phyloP scores from a whole-genome alignment of 2,113 vertebrate genomes.

The Noctilio leporinus region DNA sequence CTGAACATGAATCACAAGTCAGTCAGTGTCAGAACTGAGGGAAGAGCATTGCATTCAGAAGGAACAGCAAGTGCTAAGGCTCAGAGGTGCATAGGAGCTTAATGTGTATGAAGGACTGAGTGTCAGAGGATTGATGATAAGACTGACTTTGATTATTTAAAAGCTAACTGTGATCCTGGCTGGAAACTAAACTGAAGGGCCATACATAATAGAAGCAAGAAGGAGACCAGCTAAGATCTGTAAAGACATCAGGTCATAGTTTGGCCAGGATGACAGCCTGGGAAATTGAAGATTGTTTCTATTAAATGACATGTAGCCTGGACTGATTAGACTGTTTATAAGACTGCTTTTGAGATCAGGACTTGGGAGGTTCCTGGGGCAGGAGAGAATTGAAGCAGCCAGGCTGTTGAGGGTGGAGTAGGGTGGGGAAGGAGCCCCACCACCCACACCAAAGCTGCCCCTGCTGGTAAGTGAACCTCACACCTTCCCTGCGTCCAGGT shows the following conservation, averaged over 20 bases:
- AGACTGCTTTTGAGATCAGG: not conserved
- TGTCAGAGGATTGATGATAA: not conserved
- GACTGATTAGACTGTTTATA: not conserved
- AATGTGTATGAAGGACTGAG: not conserved
- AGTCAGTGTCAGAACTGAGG: not conserved
- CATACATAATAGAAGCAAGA: not conserved
- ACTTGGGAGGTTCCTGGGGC: not conserved
- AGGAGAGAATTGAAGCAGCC: not conserved
- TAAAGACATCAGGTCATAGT: not conserved
- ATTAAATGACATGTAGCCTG: not conserved
- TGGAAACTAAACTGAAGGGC: too few relatives aligned
- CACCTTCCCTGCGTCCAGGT: conserved; percentile 78
- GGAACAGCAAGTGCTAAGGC: not conserved
- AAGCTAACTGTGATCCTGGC: not conserved
- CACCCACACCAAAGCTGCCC: not conserved
- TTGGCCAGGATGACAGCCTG: not conserved
- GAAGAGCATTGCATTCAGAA: not conserved
- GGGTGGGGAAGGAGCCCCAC: not conserved
- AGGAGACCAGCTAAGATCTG: not conserved
- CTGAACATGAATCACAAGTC: not conserved
- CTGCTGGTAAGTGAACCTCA: not conserved
- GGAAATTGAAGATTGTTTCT: not conserved
- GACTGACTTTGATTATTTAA: not conserved
- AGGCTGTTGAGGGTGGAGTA: accelerated
- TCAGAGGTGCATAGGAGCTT: not conserved